A percentile compares a stretch with the other conserved stretches of the same genome.
These are phyloP conservation scores for Ceratina australensis DNA, from an alignment of 1,140 invertebrate species.

Conservation along the genomic window DNA sequence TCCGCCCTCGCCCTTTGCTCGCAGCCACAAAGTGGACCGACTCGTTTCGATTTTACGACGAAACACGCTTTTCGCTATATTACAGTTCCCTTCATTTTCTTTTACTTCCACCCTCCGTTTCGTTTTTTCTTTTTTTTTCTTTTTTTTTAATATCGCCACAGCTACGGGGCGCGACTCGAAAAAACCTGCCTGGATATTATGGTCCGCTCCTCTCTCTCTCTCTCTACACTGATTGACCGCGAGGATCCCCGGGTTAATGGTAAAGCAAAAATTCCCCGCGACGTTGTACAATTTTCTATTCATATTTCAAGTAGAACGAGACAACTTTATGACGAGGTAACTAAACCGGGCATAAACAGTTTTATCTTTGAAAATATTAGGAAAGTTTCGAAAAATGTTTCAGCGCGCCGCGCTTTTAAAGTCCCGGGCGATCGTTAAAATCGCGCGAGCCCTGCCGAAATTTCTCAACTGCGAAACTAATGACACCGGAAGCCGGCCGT, in stretches of 20 bases:
- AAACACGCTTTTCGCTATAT: conserved; percentile 27
- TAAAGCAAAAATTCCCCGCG: too few species aligned
- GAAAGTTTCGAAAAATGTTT: conserved; percentile 22
- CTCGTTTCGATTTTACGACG: conserved; percentile 38
- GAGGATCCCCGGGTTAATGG: too few species aligned
- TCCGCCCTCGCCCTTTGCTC: background rate
- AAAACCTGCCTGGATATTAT: too few species aligned
- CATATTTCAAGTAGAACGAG: too few species aligned
- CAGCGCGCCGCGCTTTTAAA: background rate
- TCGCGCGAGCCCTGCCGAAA: conserved; percentile 18
- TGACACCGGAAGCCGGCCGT: conserved; percentile 33
- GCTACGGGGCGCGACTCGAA: background rate
- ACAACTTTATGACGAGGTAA: too few species aligned
- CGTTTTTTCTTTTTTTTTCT: background rate
- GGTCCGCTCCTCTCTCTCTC: too few species aligned
- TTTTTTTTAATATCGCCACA: conserved; percentile 7
- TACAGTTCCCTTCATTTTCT: background rate
- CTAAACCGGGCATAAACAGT: too few species aligned
- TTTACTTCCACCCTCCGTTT: background rate
- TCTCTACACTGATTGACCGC: too few species aligned
- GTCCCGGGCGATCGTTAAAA: conserved; percentile 27
- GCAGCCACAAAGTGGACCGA: conserved; percentile 25
- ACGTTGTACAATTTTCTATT: too few species aligned
- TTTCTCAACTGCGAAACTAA: conserved; percentile 35
- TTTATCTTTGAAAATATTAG: too few species aligned